These are phyloP conservation scores for Tetramorium simillimum DNA, from an alignment of 1,140 invertebrate species.

Conservation along the genomic window DNA sequence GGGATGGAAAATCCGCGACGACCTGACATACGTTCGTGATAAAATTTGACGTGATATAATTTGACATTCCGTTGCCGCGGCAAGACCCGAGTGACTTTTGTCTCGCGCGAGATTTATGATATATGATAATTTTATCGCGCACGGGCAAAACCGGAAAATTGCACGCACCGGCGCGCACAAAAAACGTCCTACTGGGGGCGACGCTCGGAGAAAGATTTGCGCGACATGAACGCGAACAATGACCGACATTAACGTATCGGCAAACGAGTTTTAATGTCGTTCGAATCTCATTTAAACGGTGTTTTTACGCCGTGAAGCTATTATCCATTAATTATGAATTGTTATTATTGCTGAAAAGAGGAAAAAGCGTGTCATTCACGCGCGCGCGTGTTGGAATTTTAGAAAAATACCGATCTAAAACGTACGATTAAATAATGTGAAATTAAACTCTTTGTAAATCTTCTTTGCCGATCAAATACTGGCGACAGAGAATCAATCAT, in stretches of 20 bases:
- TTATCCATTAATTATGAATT: not conserved
- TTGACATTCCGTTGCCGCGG: conserved; percentile 27
- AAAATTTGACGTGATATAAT: conserved; percentile 52
- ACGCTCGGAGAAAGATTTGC: conserved; percentile 14
- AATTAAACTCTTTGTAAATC: not conserved
- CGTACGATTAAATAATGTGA: not conserved
- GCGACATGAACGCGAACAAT: not conserved
- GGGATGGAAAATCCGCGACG: not conserved
- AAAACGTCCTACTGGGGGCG: not conserved
- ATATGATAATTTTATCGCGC: conserved; percentile 40
- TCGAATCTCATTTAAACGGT: not conserved
- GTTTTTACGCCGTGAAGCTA: not conserved
- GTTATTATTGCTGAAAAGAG: not conserved
- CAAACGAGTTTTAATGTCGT: conserved; percentile 18
- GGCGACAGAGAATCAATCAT: not conserved
- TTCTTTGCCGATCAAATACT: not conserved
- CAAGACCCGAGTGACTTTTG: conserved; percentile 41
- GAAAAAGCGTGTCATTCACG: not conserved
- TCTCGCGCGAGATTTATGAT: conserved; percentile 46
- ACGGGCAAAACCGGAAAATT: conserved; percentile 26
- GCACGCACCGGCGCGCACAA: not conserved
- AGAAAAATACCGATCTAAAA: not conserved
- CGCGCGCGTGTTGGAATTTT: not conserved
- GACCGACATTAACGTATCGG: conserved; percentile 1
- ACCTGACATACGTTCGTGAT: conserved; percentile 43